phyloP scores from a whole-genome alignment of 1,140 invertebrate genomes.

The Fopius arisanus region DNA sequence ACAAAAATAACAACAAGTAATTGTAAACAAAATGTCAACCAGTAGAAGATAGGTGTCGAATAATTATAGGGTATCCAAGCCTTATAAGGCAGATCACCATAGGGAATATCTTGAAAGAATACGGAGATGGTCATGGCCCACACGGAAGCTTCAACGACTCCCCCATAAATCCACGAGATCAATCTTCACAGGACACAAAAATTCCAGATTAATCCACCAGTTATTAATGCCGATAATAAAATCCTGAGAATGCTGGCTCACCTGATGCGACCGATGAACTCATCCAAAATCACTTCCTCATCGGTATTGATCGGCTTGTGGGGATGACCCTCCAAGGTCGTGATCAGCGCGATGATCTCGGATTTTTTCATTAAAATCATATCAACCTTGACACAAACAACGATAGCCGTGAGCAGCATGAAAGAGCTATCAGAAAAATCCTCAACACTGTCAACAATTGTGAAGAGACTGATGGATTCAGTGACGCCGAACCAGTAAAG shows the following conservation, averaged over 20 bases:
- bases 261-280: not conserved
- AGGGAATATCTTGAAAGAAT: not conserved
- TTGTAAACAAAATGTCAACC: not conserved
- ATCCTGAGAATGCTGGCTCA: not conserved
- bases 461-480: not conserved
- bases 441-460: not conserved
- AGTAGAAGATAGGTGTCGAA: not conserved
- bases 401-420: not conserved
- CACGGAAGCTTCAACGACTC: not conserved
- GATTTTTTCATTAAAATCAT: not conserved
- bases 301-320: not conserved
- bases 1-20: not conserved
- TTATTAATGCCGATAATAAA: not conserved
- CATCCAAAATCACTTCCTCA: not conserved
- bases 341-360: not conserved
- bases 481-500: not conserved
- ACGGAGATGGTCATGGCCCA: not conserved
- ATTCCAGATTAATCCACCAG: not conserved
- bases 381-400: not conserved
- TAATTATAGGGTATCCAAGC: conserved; percentile 14
- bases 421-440: not conserved
- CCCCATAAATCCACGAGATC: not conserved
- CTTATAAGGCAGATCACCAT: not conserved
- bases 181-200: not conserved
- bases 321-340: not conserved